Base-by-base conservation (phyloP, 1,140 invertebrate genomes). In the Dufourea novaeangliae region DNA sequence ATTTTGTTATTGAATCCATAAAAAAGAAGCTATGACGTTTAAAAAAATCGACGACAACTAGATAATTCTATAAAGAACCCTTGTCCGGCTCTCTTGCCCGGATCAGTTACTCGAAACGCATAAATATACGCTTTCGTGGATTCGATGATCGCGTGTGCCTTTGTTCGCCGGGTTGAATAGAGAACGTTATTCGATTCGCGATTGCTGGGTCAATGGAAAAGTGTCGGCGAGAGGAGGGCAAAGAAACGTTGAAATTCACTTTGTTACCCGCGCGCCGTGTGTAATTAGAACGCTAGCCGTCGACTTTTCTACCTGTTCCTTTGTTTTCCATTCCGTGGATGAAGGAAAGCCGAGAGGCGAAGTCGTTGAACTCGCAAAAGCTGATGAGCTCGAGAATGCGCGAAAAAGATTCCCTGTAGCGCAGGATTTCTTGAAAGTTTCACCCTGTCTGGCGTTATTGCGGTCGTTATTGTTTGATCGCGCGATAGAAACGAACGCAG, bases 211-310 rank as follows among this genome's bases (percentile, higher is more conserved):
- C 63, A 46, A 69, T 69, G 73, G 34, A 41, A 50, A 25, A 50
- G 32, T 27, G 44, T 54, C 12, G 44, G 8, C 34, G 54, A 64
- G 34, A 7, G 20, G 17, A 37, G 34, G 8, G 34, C 66, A 79
- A 63, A 79, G 64, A 75, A 79, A 79, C 63, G 71, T 62, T 62
- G 78, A 69, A 79, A 79, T 79, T 75, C 63, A 79, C 78, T 79
- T 79, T 79, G 72, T 76, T 76, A 79, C 71, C 63, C n/a, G n/a
- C n/a, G 34, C 72, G 71, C 27, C 64, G 29, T 54, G 67, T 68
- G 78, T 79, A 79, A 79, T 79, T 79, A 76, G 78, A 75, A 75
- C 61, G 78, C 71, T 37, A 73, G 50, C 37, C 50, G 61, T 46
- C 54, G 69, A 74, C 72, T 79, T 75, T 79, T 79, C 70, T 79